phyloP scores from a whole-genome alignment of 2,113 vertebrate genomes.

The Pelusios castaneus region DNA sequence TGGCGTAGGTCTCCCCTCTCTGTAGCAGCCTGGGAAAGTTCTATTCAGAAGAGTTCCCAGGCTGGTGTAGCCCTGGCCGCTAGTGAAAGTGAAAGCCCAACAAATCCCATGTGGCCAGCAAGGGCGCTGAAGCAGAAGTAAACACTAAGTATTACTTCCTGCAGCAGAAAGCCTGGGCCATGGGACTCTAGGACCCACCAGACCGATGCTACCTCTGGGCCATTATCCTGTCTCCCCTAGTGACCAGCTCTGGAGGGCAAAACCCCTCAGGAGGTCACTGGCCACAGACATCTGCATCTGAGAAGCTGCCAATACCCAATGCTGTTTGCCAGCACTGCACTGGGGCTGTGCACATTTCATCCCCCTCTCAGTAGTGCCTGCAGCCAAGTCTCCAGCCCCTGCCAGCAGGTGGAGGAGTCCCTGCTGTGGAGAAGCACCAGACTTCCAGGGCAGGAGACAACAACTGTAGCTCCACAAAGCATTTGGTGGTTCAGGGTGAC shows the following conservation, averaged over 20 bases:
- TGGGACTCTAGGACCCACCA: not conserved
- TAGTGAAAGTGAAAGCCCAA: constrained; percentile 68
- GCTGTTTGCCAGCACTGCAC: not conserved
- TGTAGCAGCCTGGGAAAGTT: not conserved
- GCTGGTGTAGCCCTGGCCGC: not conserved
- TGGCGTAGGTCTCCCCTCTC: not conserved
- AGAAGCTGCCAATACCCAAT: no score
- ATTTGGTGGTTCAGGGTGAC: not conserved
- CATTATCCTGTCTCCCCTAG: not conserved
- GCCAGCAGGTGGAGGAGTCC: not conserved
- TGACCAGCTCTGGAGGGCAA: not conserved
- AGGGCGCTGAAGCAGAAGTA: constrained; percentile 27
- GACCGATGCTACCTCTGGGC: fast-evolving
- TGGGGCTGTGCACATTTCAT: not conserved
- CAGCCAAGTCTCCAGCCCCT: not conserved
- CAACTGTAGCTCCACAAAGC: not conserved
- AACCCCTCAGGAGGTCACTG: not conserved
- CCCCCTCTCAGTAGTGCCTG: not conserved
- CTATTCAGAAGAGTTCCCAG: constrained; percentile 17
- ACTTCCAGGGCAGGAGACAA: not conserved
- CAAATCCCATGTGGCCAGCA: constrained; percentile 52
- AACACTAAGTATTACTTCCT: constrained; percentile 67
- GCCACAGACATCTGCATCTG: not conserved
- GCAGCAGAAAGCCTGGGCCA: not conserved
- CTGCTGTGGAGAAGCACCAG: not conserved